Evolutionary conservation across 2,888 invertebrate genomes (phyloP), one percentile per base, ranked within the genome.

Genomic region (Dusona sp.): DNA sequence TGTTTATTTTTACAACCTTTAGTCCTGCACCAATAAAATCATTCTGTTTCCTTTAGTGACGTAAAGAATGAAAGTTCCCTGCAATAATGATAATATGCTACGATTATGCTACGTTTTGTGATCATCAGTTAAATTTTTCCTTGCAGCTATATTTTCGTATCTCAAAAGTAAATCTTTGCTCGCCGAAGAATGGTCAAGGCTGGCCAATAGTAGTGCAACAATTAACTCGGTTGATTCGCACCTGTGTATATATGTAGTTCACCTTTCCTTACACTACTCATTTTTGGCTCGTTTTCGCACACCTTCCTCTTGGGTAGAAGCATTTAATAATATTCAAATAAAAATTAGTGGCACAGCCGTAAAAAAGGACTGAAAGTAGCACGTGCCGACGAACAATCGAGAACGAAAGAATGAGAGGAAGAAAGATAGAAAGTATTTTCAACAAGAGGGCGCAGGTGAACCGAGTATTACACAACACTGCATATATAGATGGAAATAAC

Each of bases 251-350:
- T 80, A 65, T 65, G 42, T 75, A 11, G 36, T 25, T 77, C 45
- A 64, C 29, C 79, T 79, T 61, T 36, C 38, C 33, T 64, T 51
- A 16, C 48, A 48, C 51, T 36, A 68, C 70, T 79, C 70, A 64
- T 79, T 68, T 70, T 81, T 38, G 25, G 22, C 42, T 57, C 51
- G 19, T 67, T 11, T 42, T 54, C 36, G 75, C 25, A 64, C 78
- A 79, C 85, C 72, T 78, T 68, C 73, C 68, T 61, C 80, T 22
- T 45, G 42, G 22, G 65, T 51, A 25, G 42, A 61, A 64, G 89
- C 89, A 91, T 84, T 92, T 92, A 92, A 92, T 92, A 92, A 93
- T 91, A 92, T 92, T 91, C 92, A 91, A 90, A 90, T 90, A 89
- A 91, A 90, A 93, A 92, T 93, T 92, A 92, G 90, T 92, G 90